Percentiles rank a stretch among this genome's conserved stretches.
phyloP scores from a whole-genome alignment of 2,888 invertebrate species.

The Leucophora obtusa region DNA sequence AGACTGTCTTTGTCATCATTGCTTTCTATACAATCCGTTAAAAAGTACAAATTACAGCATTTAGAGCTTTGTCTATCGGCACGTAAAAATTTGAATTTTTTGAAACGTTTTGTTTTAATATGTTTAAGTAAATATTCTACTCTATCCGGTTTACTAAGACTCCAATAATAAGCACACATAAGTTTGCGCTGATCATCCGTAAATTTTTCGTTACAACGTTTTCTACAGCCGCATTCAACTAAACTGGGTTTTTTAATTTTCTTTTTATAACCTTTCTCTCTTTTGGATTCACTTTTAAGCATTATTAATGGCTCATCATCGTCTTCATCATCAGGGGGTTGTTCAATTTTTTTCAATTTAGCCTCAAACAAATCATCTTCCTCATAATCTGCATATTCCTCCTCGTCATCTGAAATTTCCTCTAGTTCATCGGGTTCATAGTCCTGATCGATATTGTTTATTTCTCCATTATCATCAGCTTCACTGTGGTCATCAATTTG shows the following conservation, averaged over 20 bases:
- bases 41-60: constrained; percentile 12
- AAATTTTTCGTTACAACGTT: constrained; percentile 50
- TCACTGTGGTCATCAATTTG: constrained; percentile 7
- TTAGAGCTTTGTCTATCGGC: not conserved
- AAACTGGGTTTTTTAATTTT: not conserved
- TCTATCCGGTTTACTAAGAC: not conserved
- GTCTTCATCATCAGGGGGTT: not conserved
- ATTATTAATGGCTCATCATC: constrained; percentile 8
- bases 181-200: constrained; percentile 34
- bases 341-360: not conserved
- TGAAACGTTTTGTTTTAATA: not conserved
- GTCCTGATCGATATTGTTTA: constrained; percentile 16
- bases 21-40: not conserved
- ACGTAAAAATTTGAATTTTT: not conserved
- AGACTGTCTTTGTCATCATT: not conserved
- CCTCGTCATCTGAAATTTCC: not conserved
- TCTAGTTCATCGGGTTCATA: constrained; percentile 18
- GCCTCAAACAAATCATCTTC: not conserved
- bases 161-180: constrained; percentile 57
- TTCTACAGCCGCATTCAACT: constrained; percentile 51
- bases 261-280: not conserved
- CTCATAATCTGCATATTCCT: not conserved
- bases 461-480: constrained; percentile 25
- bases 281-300: not conserved
- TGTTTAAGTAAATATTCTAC: not conserved